Percentiles rank a stretch among this genome's conserved stretches.
Conservation (phyloP, 1,140 invertebrate species). For the Drosophila parvula region DNA sequence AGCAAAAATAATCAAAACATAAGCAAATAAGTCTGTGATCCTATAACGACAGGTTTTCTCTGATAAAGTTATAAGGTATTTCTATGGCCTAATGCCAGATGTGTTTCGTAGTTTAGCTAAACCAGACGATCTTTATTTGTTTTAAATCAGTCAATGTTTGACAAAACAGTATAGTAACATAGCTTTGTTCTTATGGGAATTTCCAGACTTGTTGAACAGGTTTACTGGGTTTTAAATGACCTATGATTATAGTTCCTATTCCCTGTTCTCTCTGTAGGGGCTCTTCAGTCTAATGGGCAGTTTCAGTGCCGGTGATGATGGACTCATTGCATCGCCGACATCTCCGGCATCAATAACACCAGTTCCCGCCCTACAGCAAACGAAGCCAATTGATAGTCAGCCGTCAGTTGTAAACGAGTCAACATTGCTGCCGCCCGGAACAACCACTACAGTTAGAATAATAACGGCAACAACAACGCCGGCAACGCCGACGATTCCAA, state of each 20-base stretch:
- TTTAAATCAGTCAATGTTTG: background rate
- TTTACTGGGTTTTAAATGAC: background rate
- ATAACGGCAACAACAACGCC: conserved; percentile 4
- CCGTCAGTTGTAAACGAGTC: conserved; percentile 8
- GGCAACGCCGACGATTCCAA: background rate
- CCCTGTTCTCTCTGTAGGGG: conserved; percentile 33
- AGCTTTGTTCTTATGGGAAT: background rate
- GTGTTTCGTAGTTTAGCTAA: background rate
- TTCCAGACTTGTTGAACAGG: background rate
- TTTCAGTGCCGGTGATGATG: conserved; percentile 27
- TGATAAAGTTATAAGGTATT: too few relatives aligned
- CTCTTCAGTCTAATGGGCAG: conserved; percentile 33
- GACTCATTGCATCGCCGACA: conserved; percentile 10
- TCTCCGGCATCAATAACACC: conserved; percentile 1
- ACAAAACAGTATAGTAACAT: background rate
- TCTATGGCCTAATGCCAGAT: too few relatives aligned
- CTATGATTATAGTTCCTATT: background rate
- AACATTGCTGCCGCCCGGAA: background rate
- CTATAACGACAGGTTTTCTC: background rate
- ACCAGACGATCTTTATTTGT: background rate
- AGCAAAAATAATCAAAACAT: background rate
- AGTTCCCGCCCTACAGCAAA: conserved; percentile 25
- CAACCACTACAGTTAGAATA: conserved; percentile 4
- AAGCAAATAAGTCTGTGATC: background rate
- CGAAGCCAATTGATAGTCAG: conserved; percentile 39